Evolutionary conservation across 1,140 invertebrate genomes (phyloP).

Genomic region (Drosophila fuyamai): DNA sequence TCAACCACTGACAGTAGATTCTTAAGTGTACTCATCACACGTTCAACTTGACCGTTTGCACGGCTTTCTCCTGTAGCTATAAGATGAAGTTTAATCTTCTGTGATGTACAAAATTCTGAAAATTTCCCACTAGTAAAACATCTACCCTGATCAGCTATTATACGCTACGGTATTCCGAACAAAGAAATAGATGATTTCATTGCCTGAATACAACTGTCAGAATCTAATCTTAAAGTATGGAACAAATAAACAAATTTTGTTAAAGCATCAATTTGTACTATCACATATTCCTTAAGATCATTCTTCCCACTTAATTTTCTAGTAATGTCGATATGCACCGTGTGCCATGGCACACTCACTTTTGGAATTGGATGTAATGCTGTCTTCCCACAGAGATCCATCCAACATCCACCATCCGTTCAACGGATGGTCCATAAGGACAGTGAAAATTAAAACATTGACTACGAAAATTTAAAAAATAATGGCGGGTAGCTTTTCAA

Average conservation of each 20-base stretch:
- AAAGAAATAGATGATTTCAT: conserved; percentile 1
- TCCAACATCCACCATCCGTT: no score
- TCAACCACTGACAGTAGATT: no score
- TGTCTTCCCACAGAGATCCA: no score
- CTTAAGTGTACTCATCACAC: conserved; percentile 1
- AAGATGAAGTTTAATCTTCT: conserved; percentile 18
- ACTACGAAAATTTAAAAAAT: no score
- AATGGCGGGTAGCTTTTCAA: no score
- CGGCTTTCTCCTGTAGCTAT: conserved; percentile 17
- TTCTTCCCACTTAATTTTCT: conserved; percentile 7
- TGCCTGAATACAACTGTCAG: neutral
- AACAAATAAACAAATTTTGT: conserved; percentile 13
- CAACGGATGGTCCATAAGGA: no score
- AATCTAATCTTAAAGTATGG: conserved; percentile 12
- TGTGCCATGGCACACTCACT: no score
- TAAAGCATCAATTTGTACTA: conserved; percentile 6
- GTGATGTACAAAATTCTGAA: conserved; percentile 9
- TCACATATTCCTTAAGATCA: conserved; percentile 5
- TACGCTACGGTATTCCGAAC: conserved; percentile 6
- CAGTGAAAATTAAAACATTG: no score
- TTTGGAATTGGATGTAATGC: conserved; percentile 13
- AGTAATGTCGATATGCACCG: conserved; percentile 7
- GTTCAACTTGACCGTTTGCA: conserved; percentile 29
- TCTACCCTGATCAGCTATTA: conserved; percentile 16
- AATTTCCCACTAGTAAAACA: conserved; percentile 1